Base-by-base conservation (phyloP, 2,113 vertebrate species). In the Macaca nemestrina region DNA sequence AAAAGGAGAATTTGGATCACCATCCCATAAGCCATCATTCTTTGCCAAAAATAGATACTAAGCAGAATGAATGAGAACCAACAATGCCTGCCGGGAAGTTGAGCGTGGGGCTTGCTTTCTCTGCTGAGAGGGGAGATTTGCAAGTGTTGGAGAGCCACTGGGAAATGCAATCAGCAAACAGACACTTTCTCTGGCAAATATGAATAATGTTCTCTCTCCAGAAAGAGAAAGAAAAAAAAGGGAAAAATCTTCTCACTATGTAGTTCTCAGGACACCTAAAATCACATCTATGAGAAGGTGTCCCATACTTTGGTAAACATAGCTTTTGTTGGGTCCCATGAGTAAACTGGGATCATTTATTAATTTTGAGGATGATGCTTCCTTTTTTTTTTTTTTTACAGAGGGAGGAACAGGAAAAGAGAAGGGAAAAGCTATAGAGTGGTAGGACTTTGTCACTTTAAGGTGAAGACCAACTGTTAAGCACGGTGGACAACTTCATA, bases 11-110 rank as follows among this genome's bases (percentile, higher is more conserved):
- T 72, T 70, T 83, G 2, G 73, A 85, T 83, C 45, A 61, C 9
- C 38, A 78, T 50, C 27, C 38, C 67, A 25, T 38, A 73, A 90
- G 52, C 7, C 57, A 81, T 61, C n/a, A 90, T 12, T 72, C 59
- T 92, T 75, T 93, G 61, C 48, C 61, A 50, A 83, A 91, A 85
- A 94, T 1, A 82, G 72, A 67, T 88, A 76, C 50, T 59, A 52
- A 72, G n/a, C 2, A n/a, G 27, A 84, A 73, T 22, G 59, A 84
- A 80, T 8, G 78, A 90, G 57, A 92, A 93, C 35, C 78, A 90
- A 1, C 2, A 1, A 2, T 8, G 23, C 35, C 52, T 16, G 1
- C 50, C 12, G 30, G 18, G 22, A 55, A 30, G 82, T 48, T 7
- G 27, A 43, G 43, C 67, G 7, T 9, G 3, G 23, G 76, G 30